Evolutionary conservation across 2,113 vertebrate genomes (phyloP).

Genomic region (Solea solea): DNA sequence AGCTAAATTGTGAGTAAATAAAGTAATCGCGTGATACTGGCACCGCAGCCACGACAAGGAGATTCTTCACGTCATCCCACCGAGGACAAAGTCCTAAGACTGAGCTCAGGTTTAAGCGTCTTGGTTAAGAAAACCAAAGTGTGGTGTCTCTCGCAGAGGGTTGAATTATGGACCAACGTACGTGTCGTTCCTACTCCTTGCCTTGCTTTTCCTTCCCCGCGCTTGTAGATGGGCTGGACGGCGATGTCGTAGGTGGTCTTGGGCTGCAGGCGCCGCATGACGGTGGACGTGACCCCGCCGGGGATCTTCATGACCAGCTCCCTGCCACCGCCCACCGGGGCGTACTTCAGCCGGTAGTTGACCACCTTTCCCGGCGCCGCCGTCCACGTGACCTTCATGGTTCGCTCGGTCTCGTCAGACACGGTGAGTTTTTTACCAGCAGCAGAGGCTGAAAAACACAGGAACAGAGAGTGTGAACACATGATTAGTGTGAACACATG

Average conservation of each 20-base stretch:
- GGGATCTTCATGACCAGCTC: slow-evolving; percentile 85
- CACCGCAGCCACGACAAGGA: neutral
- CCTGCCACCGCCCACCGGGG: slow-evolving; percentile 80
- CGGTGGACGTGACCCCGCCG: slow-evolving; percentile 76
- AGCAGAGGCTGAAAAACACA: slow-evolving; percentile 80
- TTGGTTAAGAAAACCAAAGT: slow-evolving; percentile 18
- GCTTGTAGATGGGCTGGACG: slow-evolving; percentile 90
- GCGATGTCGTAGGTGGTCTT: slow-evolving; percentile 87
- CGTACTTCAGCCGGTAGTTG: slow-evolving; percentile 89
- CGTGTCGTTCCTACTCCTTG: slow-evolving; percentile 97
- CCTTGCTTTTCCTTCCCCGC: slow-evolving; percentile 92
- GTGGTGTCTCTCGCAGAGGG: slow-evolving; percentile 64
- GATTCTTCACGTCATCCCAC: slow-evolving; percentile 1
- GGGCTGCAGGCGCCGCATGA: slow-evolving; percentile 87
- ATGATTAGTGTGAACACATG: no score
- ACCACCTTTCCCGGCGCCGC: slow-evolving; percentile 87
- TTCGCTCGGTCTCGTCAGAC: slow-evolving; percentile 89
- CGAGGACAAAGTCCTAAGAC: neutral
- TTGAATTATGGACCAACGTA: slow-evolving; percentile 83
- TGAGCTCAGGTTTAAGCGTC: slow-evolving; percentile 10
- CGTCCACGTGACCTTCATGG: slow-evolving; percentile 88
- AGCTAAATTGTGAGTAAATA: no score
- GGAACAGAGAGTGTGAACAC: neutral
- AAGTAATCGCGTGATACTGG: no score
- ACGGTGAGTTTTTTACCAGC: slow-evolving; percentile 82